These are phyloP conservation scores for Caenorhabditis sulstoni DNA, from an alignment of 2,888 invertebrate species.

Conservation along the genomic window DNA sequence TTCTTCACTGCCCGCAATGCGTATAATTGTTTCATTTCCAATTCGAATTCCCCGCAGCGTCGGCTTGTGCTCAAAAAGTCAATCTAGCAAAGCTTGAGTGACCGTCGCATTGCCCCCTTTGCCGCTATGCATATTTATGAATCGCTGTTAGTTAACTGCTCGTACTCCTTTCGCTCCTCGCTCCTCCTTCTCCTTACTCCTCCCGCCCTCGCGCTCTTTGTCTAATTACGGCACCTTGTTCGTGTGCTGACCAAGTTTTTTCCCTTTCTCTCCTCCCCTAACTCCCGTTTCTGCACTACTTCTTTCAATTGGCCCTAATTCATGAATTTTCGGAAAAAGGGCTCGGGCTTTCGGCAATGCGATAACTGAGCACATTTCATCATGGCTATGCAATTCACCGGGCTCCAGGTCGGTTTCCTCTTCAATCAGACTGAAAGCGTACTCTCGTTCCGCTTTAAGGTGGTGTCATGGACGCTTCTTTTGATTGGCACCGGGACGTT, in stretches of 20 bases:
- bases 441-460: constrained; percentile 27
- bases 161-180: constrained; percentile 39
- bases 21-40: constrained; percentile 49
- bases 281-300: constrained; percentile 22
- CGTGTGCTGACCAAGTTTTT: constrained; percentile 4
- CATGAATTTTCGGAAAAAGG: constrained; percentile 13
- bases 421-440: not conserved
- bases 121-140: constrained; percentile 59
- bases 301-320: constrained; percentile 27
- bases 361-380: constrained; percentile 4
- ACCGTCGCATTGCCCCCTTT: constrained; percentile 50
- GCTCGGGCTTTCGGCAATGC: constrained; percentile 17
- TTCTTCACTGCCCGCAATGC: too few relatives aligned
- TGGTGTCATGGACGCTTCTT: constrained; percentile 62
- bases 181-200: constrained; percentile 5
- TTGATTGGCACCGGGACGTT: constrained; percentile 64
- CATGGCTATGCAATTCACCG: constrained; percentile 64
- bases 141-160: constrained; percentile 60
- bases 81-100: constrained; percentile 58
- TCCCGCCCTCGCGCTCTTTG: constrained; percentile 16
- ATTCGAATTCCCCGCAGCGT: constrained; percentile 37
- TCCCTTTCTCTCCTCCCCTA: not conserved
- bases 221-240: constrained; percentile 54
- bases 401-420: constrained; percentile 48
- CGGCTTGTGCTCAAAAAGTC: constrained; percentile 49